Conservation (phyloP, 92 coral and sea anemone genomes). For the Virgularia gustaviana region DNA sequence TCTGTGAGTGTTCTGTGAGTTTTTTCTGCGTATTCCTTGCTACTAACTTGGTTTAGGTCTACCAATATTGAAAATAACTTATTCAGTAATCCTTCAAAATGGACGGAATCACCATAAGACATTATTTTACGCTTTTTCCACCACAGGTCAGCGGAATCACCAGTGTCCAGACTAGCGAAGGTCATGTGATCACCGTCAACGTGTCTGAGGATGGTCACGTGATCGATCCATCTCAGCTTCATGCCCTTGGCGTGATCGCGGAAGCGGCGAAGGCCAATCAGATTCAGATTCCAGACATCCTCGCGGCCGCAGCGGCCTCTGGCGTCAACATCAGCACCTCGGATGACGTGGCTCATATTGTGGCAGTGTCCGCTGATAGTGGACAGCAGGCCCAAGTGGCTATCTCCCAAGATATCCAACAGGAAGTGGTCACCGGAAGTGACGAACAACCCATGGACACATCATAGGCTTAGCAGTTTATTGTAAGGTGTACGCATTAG, state of each 20-base stretch:
- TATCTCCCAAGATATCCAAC: conserved; percentile 9
- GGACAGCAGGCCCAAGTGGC: conserved; percentile 32
- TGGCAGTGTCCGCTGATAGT: conserved; percentile 20
- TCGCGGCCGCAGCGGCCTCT: conserved; percentile 25
- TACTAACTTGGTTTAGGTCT: too few species aligned
- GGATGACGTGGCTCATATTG: conserved; percentile 33
- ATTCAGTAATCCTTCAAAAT: too few species aligned
- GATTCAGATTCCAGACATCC: conserved; percentile 31
- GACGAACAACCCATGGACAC: conserved; percentile 32
- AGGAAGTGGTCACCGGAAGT: conserved; percentile 17
- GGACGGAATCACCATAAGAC: not conserved
- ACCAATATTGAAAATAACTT: too few species aligned
- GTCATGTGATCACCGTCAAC: conserved; percentile 22
- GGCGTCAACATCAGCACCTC: conserved; percentile 19
- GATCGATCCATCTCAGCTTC: conserved; percentile 36
- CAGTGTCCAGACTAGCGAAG: conserved; percentile 28
- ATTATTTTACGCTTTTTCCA: not conserved
- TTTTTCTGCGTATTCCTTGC: too few species aligned
- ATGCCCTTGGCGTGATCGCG: conserved; percentile 34
- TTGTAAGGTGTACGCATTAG: too few species aligned
- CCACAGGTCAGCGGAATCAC: conserved; percentile 30
- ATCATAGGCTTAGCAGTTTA: too few species aligned
- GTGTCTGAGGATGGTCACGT: conserved; percentile 7
- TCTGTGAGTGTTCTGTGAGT: too few species aligned
- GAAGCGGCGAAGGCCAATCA: conserved; percentile 21